Evolutionary conservation across 2,888 invertebrate genomes (phyloP).

Genomic region (Phyllotreta striolata): DNA sequence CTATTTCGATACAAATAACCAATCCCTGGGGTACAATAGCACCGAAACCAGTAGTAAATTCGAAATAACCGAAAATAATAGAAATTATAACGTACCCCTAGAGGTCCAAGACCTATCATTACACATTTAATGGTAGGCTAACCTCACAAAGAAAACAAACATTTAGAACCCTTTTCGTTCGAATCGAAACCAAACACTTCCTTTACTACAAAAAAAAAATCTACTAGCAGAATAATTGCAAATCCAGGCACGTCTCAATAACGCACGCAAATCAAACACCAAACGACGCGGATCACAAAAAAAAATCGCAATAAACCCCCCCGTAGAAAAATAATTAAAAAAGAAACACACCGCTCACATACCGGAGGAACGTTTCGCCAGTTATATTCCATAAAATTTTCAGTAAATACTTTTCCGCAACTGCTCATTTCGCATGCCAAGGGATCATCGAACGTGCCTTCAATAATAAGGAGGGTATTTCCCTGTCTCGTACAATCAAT

Average conservation of each 20-base stretch:
- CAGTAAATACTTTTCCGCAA: conserved; percentile 17
- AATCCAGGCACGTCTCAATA: conserved; percentile 8
- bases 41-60: conserved; percentile 32
- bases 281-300: conserved; percentile 16
- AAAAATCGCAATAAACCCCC: conserved; percentile 14
- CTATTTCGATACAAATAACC: conserved; percentile 9
- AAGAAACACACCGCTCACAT: conserved; percentile 3
- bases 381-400: conserved; percentile 19
- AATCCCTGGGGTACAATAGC: conserved; percentile 23
- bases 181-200: too few relatives aligned
- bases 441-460: conserved; percentile 17
- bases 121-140: conserved; percentile 34
- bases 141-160: conserved; percentile 39
- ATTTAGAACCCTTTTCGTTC: conserved; percentile 33
- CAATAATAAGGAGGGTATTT: conserved; percentile 19
- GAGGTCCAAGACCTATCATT: conserved; percentile 32
- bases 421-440: conserved; percentile 29
- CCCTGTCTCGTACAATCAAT: conserved; percentile 5
- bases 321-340: conserved; percentile 5
- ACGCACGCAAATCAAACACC: conserved; percentile 8
- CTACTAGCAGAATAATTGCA: not conserved
- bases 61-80: conserved; percentile 37
- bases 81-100: conserved; percentile 40
- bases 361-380: too few relatives aligned
- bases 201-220: not conserved